A percentile compares a stretch with the other conserved stretches of the same genome.
Evolutionary conservation across 2,888 invertebrate genomes (phyloP).

Genomic region (Pseudococcus longispinus): DNA sequence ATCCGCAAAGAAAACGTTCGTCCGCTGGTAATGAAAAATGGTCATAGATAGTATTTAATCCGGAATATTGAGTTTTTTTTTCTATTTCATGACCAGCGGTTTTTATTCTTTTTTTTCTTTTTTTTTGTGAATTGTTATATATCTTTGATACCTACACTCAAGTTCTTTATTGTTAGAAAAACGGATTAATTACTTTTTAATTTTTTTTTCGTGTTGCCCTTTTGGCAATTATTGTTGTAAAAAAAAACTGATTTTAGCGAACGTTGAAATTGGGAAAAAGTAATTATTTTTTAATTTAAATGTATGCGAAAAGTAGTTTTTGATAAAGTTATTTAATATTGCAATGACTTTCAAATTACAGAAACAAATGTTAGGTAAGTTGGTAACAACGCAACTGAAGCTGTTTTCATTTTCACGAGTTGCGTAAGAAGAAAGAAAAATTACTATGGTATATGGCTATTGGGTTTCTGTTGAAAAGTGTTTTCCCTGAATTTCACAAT

Average conservation of each 20-base stretch:
- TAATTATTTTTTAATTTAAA: constrained; percentile 1
- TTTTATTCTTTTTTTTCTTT: constrained; percentile 14
- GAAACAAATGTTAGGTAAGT: not conserved
- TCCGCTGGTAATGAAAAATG: constrained; percentile 45
- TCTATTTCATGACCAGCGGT: not conserved
- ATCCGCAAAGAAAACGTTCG: constrained; percentile 51
- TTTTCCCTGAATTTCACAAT: not conserved
- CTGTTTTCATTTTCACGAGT: not conserved
- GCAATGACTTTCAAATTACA: not conserved
- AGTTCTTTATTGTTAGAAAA: not conserved
- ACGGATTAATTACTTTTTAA: not conserved
- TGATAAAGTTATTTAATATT: not conserved
- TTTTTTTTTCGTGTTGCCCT: not conserved
- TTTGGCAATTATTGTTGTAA: constrained; percentile 15
- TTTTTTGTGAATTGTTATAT: constrained; percentile 4
- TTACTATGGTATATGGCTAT: not conserved
- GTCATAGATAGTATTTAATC: constrained; percentile 47
- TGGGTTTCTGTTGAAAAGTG: not conserved
- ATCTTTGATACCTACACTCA: not conserved
- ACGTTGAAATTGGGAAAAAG: constrained; percentile 20
- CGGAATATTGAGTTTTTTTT: not conserved
- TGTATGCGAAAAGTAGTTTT: not conserved
- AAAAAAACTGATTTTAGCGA: constrained; percentile 6
- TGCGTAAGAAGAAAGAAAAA: not conserved
- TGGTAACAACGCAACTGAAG: not conserved